These are phyloP conservation scores for Iselma pallidipennis DNA, from an alignment of 2,888 invertebrate genomes.

Conservation along the genomic window DNA sequence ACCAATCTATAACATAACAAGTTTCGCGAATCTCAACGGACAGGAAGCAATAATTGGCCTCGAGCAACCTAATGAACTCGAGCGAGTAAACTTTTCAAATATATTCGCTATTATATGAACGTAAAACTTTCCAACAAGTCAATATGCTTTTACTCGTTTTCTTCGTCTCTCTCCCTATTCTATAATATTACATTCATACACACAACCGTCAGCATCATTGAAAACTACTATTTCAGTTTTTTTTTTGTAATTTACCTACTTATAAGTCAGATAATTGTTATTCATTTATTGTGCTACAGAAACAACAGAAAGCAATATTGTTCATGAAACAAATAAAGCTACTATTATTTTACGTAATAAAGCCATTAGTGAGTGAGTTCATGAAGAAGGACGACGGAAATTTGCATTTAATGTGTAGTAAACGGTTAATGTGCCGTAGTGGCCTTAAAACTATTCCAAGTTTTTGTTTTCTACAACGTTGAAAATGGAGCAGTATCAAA, in stretches of 20 bases:
- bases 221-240: too few species aligned
- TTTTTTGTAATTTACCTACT: neutral
- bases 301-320: neutral
- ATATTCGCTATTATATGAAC: conserved; percentile 5
- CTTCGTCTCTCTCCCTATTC: neutral
- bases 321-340: neutral
- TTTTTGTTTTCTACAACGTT: neutral
- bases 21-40: conserved; percentile 1
- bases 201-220: too few species aligned
- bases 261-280: neutral
- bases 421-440: neutral
- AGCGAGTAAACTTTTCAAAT: conserved; percentile 7
- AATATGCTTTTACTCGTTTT: neutral
- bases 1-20: conserved; percentile 5
- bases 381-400: neutral
- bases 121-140: conserved; percentile 5
- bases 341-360: neutral
- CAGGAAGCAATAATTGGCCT: conserved; percentile 5
- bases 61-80: conserved; percentile 3
- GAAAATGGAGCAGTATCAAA: neutral
- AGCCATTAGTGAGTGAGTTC: conserved; percentile 2
- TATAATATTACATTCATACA: too few species aligned
- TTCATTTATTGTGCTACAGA: neutral
- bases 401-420: conserved; percentile 8
- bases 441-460: neutral